These are phyloP conservation scores for Microctenopoma lineatum DNA, from an alignment of 2,797 vertebrate genomes.

Conservation along the genomic window DNA sequence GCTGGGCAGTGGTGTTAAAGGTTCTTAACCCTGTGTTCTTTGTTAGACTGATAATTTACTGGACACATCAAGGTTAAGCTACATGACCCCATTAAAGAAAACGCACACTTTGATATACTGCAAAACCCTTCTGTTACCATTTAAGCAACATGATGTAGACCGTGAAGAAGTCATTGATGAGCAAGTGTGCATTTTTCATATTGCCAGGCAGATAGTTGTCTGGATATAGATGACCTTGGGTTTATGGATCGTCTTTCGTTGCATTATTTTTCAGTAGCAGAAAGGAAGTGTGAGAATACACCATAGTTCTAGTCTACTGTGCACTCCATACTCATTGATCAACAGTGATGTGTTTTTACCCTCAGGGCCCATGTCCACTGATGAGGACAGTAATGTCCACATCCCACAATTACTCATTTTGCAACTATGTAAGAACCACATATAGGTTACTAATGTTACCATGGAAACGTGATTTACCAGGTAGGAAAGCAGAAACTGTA, in stretches of 20 bases:
- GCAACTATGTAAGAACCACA: no score
- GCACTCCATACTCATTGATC: constrained; percentile 19
- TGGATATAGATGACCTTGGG: constrained; percentile 48
- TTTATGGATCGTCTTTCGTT: constrained; percentile 22
- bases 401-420: neutral
- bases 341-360: constrained; percentile 1
- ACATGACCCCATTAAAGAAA: constrained; percentile 3
- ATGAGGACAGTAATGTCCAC: constrained; percentile 6
- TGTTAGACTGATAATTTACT: neutral
- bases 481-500: no score
- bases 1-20: no score
- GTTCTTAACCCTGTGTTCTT: no score
- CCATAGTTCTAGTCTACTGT: neutral
- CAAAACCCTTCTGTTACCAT: neutral
- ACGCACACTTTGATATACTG: neutral
- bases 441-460: no score
- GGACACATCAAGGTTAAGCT: neutral
- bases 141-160: neutral
- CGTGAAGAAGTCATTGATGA: neutral
- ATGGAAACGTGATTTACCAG: no score
- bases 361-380: constrained; percentile 3
- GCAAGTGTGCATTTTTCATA: neutral
- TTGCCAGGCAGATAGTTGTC: neutral
- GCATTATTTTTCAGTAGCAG: constrained; percentile 25
- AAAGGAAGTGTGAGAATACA: constrained; percentile 23